Evolutionary conservation across 2,888 invertebrate genomes (phyloP).

Genomic region (Exephanes ischioxanthus): DNA sequence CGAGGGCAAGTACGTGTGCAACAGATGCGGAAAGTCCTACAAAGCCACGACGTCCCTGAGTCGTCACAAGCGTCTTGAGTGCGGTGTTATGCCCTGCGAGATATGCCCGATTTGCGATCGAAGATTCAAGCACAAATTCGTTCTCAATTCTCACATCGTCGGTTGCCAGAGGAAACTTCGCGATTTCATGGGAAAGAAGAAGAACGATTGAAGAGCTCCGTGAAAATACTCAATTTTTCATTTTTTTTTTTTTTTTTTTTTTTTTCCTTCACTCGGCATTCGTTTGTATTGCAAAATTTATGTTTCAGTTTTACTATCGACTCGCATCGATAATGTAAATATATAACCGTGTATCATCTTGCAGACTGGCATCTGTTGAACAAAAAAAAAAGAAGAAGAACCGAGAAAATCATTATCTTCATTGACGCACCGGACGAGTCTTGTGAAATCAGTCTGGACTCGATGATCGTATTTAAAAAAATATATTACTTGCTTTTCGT

Average conservation of each 20-base stretch:
- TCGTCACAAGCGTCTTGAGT: conserved; percentile 85
- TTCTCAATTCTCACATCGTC: conserved; percentile 82
- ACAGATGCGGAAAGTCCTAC: conserved; percentile 84
- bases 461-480: conserved; percentile 16
- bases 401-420: neutral
- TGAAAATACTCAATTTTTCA: neutral
- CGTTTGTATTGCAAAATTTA: neutral
- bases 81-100: conserved; percentile 83
- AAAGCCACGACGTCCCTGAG: conserved; percentile 83
- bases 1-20: conserved; percentile 79
- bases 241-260: neutral
- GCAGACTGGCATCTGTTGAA: conserved; percentile 21
- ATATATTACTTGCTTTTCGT: neutral
- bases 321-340: conserved; percentile 33
- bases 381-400: neutral
- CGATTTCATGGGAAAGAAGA: conserved; percentile 72
- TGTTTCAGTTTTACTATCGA: conserved; percentile 5
- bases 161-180: conserved; percentile 78
- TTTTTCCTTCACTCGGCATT: neutral
- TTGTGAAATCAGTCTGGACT: conserved; percentile 21
- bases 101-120: conserved; percentile 84
- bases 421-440: conserved; percentile 7
- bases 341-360: conserved; percentile 21
- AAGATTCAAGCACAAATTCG: conserved; percentile 85
- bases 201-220: conserved; percentile 57